Conservation (phyloP, 2,113 vertebrate genomes). For the Pteronura brasiliensis region DNA sequence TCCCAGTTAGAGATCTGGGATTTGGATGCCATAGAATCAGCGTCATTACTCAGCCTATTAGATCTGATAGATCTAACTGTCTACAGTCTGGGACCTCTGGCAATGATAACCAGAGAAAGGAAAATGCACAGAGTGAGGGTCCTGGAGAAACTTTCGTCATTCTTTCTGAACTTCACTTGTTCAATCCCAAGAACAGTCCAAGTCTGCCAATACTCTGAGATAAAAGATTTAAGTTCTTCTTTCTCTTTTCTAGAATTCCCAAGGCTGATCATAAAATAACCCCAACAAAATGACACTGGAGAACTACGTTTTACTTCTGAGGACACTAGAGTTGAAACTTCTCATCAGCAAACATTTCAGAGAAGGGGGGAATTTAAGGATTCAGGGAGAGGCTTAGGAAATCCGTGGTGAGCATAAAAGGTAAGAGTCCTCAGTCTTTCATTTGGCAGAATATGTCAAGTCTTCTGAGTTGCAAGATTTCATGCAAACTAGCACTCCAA, state of each 20-base stretch:
- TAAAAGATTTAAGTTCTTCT: neutral
- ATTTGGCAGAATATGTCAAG: neutral
- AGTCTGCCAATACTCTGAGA: neutral
- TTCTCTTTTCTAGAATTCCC: slow-evolving; percentile 7
- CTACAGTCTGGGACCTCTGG: neutral
- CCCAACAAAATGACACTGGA: neutral
- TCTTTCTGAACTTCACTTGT: neutral
- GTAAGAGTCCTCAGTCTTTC: neutral
- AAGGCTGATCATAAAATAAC: neutral
- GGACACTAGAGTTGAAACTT: neutral
- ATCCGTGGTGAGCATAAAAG: neutral
- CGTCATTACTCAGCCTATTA: neutral
- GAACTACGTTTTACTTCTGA: neutral
- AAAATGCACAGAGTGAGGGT: neutral
- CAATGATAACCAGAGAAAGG: neutral
- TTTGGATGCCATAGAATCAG: neutral
- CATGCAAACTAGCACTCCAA: neutral
- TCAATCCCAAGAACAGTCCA: neutral
- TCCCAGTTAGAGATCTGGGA: neutral
- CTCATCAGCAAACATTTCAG: neutral
- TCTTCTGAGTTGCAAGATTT: neutral
- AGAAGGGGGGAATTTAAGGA: neutral
- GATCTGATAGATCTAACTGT: neutral
- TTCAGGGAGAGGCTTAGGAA: neutral
- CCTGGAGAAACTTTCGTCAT: neutral